Percentiles rank a stretch among this genome's conserved stretches.
Conservation (phyloP, 1,140 invertebrate species). For the Aphelenchoides fujianensis region DNA sequence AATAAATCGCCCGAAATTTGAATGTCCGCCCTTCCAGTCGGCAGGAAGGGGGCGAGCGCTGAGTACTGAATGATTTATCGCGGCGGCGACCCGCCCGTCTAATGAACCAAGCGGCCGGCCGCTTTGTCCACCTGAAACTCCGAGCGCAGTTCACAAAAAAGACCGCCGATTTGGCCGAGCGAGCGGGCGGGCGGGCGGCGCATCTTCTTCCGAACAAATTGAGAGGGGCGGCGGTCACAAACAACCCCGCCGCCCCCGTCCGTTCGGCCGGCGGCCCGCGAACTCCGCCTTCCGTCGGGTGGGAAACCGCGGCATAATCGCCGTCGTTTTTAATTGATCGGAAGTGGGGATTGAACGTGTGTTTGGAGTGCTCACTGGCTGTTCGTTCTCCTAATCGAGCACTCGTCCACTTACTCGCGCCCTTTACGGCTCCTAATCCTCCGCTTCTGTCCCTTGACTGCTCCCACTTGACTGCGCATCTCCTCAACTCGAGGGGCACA, state of each 20-base stretch:
- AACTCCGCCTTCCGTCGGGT: background rate
- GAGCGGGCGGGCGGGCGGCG: background rate
- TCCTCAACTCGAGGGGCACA: background rate
- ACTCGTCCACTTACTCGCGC: too few species aligned
- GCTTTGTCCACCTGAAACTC: background rate
- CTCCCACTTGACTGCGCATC: too few species aligned
- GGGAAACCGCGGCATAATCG: background rate
- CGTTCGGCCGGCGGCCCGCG: background rate
- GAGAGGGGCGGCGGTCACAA: background rate
- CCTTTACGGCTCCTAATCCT: too few species aligned
- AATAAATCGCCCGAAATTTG: conserved; percentile 5
- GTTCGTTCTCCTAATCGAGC: too few species aligned
- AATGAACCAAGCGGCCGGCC: too few species aligned
- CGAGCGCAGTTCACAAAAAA: too few species aligned
- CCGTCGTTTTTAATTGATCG: too few species aligned
- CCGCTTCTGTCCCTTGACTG: too few species aligned
- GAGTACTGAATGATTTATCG: background rate
- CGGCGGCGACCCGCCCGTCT: background rate
- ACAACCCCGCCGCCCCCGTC: background rate
- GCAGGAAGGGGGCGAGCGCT: background rate
- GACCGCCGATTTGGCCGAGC: background rate
- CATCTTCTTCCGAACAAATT: background rate
- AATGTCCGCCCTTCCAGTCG: background rate
- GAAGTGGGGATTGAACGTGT: too few species aligned
- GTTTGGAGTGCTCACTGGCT: too few species aligned